These are phyloP conservation scores for Spisula solida DNA, from an alignment of 2,888 invertebrate species.

Conservation along the genomic window DNA sequence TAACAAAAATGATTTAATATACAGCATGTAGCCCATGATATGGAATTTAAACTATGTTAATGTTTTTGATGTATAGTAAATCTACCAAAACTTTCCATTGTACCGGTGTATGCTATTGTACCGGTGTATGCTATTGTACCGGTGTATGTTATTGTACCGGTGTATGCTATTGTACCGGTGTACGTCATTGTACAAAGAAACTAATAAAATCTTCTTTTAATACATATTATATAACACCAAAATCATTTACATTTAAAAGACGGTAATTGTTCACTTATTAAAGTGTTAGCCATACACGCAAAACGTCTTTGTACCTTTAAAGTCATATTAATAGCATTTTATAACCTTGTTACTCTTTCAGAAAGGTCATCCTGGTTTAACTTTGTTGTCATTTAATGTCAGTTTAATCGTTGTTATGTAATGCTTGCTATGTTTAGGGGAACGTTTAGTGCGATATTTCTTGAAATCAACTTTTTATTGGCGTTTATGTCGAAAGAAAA, in stretches of 20 bases:
- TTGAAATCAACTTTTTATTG: neutral
- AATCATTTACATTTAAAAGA: conserved; percentile 39
- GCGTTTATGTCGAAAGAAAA: neutral
- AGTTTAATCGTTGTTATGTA: neutral
- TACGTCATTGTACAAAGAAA: neutral
- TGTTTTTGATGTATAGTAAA: neutral
- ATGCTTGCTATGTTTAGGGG: neutral
- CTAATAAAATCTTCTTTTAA: conserved; percentile 33
- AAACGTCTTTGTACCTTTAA: neutral
- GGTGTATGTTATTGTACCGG: neutral
- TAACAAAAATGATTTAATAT: too few relatives aligned
- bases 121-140: neutral
- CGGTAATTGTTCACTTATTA: conserved; percentile 43
- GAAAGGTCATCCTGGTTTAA: neutral
- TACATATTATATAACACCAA: conserved; percentile 34
- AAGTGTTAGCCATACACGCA: conserved; percentile 32
- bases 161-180: neutral
- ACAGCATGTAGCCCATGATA: too few relatives aligned
- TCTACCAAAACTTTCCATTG: neutral
- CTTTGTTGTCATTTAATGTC: neutral
- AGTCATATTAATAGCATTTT: conserved; percentile 1
- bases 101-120: neutral
- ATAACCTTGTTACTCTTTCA: neutral
- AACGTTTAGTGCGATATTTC: neutral
- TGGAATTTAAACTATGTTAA: too few relatives aligned